These are phyloP conservation scores for Pseudorhiza aurosa DNA, from an alignment of 30 jellyfish, hydroid and myxozoan genomes.

Conservation along the genomic window DNA sequence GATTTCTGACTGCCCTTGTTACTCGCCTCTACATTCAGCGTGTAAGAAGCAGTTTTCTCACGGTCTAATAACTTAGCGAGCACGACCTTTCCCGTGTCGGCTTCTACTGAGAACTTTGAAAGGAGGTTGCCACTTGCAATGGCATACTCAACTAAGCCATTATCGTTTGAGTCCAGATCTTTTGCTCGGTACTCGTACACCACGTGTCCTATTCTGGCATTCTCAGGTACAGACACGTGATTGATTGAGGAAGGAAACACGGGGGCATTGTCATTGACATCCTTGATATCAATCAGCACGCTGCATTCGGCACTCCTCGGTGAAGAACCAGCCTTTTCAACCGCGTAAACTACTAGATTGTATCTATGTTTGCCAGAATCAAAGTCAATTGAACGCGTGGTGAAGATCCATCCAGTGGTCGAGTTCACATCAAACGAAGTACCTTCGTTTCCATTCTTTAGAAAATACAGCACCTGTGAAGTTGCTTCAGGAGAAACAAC, in stretches of 20 bases:
- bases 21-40: conserved; percentile 52
- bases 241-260: conserved; percentile 2
- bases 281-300: conserved; percentile 21
- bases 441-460: conserved; percentile 42
- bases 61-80: conserved; percentile 60
- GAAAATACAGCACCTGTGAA: conserved; percentile 37
- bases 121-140: conserved; percentile 12
- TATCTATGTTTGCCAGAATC: conserved; percentile 28
- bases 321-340: conserved; percentile 34
- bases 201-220: conserved; percentile 31
- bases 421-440: conserved; percentile 18
- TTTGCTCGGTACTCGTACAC: conserved; percentile 36
- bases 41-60: conserved; percentile 38
- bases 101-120: conserved; percentile 27
- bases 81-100: conserved; percentile 48
- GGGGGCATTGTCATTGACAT: conserved; percentile 76
- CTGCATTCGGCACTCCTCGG: conserved; percentile 48
- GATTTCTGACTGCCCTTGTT: conserved; percentile 64
- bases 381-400: conserved; percentile 22
- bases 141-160: conserved; percentile 36
- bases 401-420: conserved; percentile 59
- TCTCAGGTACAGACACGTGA: conserved; percentile 46
- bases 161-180: conserved; percentile 60
- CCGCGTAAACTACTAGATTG: conserved; percentile 27
- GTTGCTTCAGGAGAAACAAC: conserved; percentile 49